phyloP scores from a whole-genome alignment of 2,113 vertebrate genomes.

The Oryzias melastigma region DNA sequence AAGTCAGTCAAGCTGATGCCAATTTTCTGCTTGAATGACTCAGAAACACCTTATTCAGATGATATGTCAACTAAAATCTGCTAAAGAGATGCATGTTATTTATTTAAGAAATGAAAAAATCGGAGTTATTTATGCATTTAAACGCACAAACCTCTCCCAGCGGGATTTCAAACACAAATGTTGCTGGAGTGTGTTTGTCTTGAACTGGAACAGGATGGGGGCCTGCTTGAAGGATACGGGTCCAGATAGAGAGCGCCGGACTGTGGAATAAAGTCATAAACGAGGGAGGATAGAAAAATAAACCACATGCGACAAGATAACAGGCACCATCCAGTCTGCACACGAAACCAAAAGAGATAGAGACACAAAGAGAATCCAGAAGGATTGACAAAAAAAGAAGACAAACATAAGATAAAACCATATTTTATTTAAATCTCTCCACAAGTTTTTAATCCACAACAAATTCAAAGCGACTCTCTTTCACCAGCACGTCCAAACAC shows the following conservation, averaged over 20 bases:
- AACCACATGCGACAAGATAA: conserved; percentile 46
- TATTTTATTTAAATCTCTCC: conserved; percentile 66
- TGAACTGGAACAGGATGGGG: conserved; percentile 25
- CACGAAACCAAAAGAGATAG: conserved; percentile 11
- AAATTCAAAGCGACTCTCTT: conserved; percentile 37
- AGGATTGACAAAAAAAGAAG: background rate
- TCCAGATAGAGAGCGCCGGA: conserved; percentile 28
- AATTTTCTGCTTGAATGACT: conserved; percentile 35
- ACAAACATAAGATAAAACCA: conserved; percentile 36
- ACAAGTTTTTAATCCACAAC: conserved; percentile 44
- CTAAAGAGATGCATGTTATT: background rate
- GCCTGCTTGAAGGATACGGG: conserved; percentile 9
- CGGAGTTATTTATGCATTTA: too few species aligned
- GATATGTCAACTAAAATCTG: background rate
- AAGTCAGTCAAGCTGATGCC: conserved; percentile 28
- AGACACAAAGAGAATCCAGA: conserved; percentile 6
- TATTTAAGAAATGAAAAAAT: background rate
- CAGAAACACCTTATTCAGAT: background rate
- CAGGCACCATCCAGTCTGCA: conserved; percentile 12
- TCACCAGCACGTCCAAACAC: conserved; percentile 20
- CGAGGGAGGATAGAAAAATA: conserved; percentile 46
- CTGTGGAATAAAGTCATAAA: conserved; percentile 37
- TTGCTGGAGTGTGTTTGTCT: conserved; percentile 4
- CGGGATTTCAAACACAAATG: background rate
- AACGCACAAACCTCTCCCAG: background rate